phyloP scores from a whole-genome alignment of 2,888 invertebrate genomes.

The Cryptocephalus primarius region DNA sequence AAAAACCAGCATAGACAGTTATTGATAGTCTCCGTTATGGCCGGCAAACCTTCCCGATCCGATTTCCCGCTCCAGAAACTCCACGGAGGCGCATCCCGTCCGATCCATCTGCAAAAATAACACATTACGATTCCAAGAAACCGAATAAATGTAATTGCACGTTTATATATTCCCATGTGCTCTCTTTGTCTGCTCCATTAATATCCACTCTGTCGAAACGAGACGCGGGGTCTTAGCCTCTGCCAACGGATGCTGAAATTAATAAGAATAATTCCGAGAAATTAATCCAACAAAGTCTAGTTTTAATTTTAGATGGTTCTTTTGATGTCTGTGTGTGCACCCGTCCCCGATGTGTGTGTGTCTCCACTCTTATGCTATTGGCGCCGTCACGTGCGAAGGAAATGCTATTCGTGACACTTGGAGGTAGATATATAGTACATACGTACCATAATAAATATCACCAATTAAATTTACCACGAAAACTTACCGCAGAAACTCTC shows the following conservation, averaged over 20 bases:
- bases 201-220: background rate
- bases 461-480: too few relatives aligned
- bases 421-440: too few relatives aligned
- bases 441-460: too few relatives aligned
- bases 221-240: constrained; percentile 3
- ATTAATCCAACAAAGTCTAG: constrained; percentile 37
- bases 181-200: constrained; percentile 5
- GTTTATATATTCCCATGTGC: constrained; percentile 14
- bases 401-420: too few relatives aligned
- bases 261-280: constrained; percentile 37
- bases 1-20: too few relatives aligned
- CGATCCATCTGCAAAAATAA: constrained; percentile 20
- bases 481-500: too few relatives aligned
- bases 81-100: background rate
- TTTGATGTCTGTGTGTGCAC: constrained; percentile 27
- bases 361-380: too few relatives aligned
- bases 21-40: too few relatives aligned
- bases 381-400: too few relatives aligned
- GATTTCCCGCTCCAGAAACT: too few relatives aligned
- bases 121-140: constrained; percentile 33
- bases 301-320: constrained; percentile 36
- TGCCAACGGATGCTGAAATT: constrained; percentile 30
- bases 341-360: background rate
- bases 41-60: too few relatives aligned
- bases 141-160: constrained; percentile 29